Evolutionary conservation across 2,888 invertebrate species (phyloP).

Genomic region (Cremastinae sp.): DNA sequence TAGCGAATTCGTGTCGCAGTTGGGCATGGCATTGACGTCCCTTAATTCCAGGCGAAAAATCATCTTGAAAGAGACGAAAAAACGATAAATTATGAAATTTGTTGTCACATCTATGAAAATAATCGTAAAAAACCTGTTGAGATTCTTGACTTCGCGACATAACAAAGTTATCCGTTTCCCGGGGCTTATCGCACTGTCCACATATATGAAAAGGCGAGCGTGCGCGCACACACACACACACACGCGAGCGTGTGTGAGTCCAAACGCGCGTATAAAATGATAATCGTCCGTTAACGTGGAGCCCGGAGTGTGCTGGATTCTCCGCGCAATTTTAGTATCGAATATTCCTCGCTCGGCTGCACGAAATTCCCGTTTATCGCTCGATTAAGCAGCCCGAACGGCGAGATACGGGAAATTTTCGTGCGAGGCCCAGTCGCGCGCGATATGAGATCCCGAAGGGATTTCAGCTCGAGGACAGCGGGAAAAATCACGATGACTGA

Average conservation of each 20-base stretch:
- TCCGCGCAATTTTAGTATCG: constrained; percentile 57
- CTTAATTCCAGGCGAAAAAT: no score
- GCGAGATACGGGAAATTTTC: constrained; percentile 28
- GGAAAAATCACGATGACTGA: constrained; percentile 6
- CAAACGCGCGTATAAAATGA: constrained; percentile 11
- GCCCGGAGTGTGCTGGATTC: constrained; percentile 48
- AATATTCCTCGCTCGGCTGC: constrained; percentile 57
- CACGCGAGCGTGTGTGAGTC: constrained; percentile 3
- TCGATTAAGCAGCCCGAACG: constrained; percentile 45
- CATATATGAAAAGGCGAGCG: no score
- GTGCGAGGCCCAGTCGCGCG: background rate
- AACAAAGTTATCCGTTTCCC: constrained; percentile 46
- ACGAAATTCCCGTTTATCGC: constrained; percentile 63
- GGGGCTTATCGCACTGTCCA: background rate
- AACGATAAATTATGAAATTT: no score
- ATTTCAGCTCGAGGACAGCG: background rate
- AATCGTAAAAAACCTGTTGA: constrained; percentile 61
- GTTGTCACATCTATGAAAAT: constrained; percentile 8
- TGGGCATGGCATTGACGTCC: no score
- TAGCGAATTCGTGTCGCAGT: constrained; percentile 4
- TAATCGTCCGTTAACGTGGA: constrained; percentile 9
- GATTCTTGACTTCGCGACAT: constrained; percentile 61
- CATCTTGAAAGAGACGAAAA: no score
- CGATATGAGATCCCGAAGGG: constrained; percentile 3
- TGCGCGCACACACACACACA: constrained; percentile 14